Evolutionary conservation across 2,113 vertebrate species (phyloP), one percentile per base, ranked within the genome.

Genomic region (Murina feae): DNA sequence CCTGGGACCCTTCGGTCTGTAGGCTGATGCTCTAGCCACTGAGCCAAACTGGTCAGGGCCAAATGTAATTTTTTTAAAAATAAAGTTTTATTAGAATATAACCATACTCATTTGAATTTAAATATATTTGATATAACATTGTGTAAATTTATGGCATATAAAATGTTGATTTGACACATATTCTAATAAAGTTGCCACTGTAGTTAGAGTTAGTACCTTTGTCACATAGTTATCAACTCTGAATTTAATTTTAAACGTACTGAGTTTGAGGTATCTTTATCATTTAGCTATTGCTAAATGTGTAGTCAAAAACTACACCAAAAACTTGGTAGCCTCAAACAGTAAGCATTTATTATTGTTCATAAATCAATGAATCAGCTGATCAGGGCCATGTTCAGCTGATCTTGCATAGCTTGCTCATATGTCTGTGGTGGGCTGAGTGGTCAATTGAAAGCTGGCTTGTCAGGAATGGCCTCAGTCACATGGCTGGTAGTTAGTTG

Each of bases 211-310:
- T 42, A 71, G 12, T 37, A 86, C 37, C 68, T 58, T 18, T 60
- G 53, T 87, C 69, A 44, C 69, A 75, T 87, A 75, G 60, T 74
- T n/a, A 28, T 60, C 69, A 87, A 37, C 17, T n/a, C 51, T 71
- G 65, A 90, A 30, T 91, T 76, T 91, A 91, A 47, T 82, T 82
- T 82, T 90, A 66, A 81, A 58, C 30, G 66, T n/a, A 63, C 14
- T 42, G 35, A 66, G 14, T 44, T 55, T 78, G 37, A 78, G 47
- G 23, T 76, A 28, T 85, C 47, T 78, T 25, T 92, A 44, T 78
- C 71, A 85, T 12, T 66, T 66, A 66, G 37, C 60, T 85, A 35
- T 84, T 79, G 35, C 74, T 68, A 35, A 65, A n/a, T n/a, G n/a
- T n/a, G n/a, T n/a, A n/a, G 47, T 79, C 49, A 85, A 21, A 68